Percentiles rank a stretch among this genome's conserved stretches.
Conservation (phyloP, 2,888 invertebrate species). For the Metacarcinus magister region DNA sequence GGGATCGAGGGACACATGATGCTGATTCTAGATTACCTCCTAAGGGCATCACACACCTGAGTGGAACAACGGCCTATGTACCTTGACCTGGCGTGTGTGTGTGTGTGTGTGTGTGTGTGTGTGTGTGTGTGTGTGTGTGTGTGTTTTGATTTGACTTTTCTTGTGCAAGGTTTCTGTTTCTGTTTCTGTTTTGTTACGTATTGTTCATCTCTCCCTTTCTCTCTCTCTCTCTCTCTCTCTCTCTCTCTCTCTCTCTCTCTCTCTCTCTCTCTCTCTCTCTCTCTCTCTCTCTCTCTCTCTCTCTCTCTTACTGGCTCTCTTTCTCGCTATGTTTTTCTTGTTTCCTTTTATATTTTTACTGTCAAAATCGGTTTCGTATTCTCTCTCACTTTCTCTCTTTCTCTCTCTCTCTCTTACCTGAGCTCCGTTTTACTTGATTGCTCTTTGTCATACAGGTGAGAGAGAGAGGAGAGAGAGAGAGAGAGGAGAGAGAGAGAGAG, state of each 20-base stretch:
- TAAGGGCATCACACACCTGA: background rate
- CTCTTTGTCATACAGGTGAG: slow-evolving; percentile 18
- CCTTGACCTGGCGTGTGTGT: background rate
- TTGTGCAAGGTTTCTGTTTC: background rate
- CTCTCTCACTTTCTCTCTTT: background rate
- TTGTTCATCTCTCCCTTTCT: background rate
- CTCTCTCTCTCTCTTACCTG: background rate
- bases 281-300: background rate
- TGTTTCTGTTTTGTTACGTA: background rate
- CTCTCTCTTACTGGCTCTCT: no score
- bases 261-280: background rate
- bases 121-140: slow-evolving; percentile 45
- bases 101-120: slow-evolving; percentile 45
- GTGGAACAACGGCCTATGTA: background rate
- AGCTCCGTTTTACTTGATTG: slow-evolving; percentile 31
- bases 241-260: background rate
- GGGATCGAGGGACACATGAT: background rate
- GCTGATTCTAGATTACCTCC: background rate
- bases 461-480: slow-evolving; percentile 9
- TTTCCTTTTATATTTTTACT: no score
- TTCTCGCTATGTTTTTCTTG: no score
- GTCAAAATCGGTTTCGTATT: no score
- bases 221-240: slow-evolving; percentile 11
- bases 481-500: slow-evolving; percentile 26
- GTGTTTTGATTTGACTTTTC: background rate